phyloP scores from a whole-genome alignment of 2,888 invertebrate genomes.

The Cerceris ruficornis region DNA sequence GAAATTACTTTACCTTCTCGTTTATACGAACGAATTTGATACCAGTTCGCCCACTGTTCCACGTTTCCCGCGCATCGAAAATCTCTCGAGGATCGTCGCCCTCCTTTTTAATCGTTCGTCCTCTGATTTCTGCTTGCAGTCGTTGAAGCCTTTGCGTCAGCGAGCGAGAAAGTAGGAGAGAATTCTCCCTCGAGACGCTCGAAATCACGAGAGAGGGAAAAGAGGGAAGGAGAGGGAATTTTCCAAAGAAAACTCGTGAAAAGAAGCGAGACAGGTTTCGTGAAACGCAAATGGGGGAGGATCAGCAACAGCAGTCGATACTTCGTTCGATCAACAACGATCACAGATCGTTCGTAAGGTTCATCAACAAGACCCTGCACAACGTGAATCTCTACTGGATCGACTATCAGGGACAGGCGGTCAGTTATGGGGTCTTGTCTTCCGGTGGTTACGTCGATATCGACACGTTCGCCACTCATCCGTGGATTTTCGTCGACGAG shows the following conservation, averaged over 20 bases:
- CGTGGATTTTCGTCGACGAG: conserved; percentile 91
- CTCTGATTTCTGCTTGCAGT: conserved; percentile 46
- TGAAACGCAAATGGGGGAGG: conserved; percentile 50
- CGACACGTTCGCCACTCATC: conserved; percentile 91
- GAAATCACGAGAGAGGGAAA: neutral
- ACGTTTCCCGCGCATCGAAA: no score
- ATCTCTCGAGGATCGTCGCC: no score
- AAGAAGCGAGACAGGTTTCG: conserved; percentile 9
- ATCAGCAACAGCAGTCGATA: conserved; percentile 36
- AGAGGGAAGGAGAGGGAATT: conserved; percentile 1
- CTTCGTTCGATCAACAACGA: conserved; percentile 73
- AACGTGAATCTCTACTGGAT: conserved; percentile 89
- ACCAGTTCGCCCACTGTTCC: no score
- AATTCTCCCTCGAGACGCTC: neutral
- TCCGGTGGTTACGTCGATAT: conserved; percentile 85
- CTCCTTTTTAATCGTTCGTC: neutral
- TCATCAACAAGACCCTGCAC: conserved; percentile 85
- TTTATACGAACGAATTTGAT: no score
- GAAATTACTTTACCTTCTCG: no score
- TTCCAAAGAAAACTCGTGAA: conserved; percentile 4
- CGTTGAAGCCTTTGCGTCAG: conserved; percentile 29
- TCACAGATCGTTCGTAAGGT: conserved; percentile 83
- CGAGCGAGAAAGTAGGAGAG: conserved; percentile 17
- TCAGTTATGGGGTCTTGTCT: conserved; percentile 85
- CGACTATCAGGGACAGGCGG: conserved; percentile 86